Conservation (phyloP, 2,888 invertebrate genomes). For the Laothoe populi region DNA sequence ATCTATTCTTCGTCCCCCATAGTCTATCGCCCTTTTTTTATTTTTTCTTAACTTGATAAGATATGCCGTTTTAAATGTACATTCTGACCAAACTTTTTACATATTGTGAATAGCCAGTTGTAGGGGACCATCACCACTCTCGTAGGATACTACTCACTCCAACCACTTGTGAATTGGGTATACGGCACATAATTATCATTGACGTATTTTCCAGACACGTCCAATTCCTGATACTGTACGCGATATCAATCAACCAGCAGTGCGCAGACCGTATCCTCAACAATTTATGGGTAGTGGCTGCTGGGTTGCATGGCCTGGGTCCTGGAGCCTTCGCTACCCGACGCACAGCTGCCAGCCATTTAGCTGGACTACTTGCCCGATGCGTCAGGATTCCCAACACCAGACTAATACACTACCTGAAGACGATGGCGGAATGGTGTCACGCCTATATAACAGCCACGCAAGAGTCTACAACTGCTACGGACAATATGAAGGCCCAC, state of each 20-base stretch:
- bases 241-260: slow-evolving; percentile 77
- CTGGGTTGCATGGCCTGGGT: slow-evolving; percentile 66
- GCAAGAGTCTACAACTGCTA: slow-evolving; percentile 79
- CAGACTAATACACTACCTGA: slow-evolving; percentile 77
- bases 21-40: too few species aligned
- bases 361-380: slow-evolving; percentile 74
- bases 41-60: too few species aligned
- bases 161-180: too few species aligned
- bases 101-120: too few species aligned
- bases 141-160: too few species aligned
- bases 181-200: too few species aligned
- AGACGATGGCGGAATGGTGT: slow-evolving; percentile 92
- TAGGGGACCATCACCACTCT: too few species aligned
- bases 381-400: slow-evolving; percentile 72
- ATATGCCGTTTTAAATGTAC: too few species aligned
- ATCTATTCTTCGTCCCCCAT: too few species aligned
- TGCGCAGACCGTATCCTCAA: slow-evolving; percentile 70
- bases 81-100: too few species aligned
- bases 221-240: slow-evolving; percentile 78
- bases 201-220: slow-evolving; percentile 65
- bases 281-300: slow-evolving; percentile 72
- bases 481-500: slow-evolving; percentile 86
- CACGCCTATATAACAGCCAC: slow-evolving; percentile 90
- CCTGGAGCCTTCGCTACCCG: slow-evolving; percentile 70
- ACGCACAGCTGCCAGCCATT: slow-evolving; percentile 70